Base-by-base conservation (phyloP, 64 coral and sea anemone species). In the Pachyseris speciosa region DNA sequence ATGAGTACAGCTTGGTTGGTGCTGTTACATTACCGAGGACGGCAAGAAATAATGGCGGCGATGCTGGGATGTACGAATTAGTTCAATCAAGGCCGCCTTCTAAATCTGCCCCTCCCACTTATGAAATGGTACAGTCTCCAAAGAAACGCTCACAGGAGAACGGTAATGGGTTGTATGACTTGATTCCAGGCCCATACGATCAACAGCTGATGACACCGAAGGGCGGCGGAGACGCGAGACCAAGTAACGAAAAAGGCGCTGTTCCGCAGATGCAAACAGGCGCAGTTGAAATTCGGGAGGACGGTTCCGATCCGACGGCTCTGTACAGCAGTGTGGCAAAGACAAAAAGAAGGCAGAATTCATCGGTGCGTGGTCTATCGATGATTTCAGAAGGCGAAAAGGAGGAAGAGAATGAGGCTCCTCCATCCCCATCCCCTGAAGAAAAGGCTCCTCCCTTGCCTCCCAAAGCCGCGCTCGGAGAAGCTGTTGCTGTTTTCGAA, bases 61-160 rank as follows among this genome's bases (percentile, higher is more conserved):
- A n/a, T 40, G 77, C 19, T 81, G 77, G 2, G 39, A 61, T 37
- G 32, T 81, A 81, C 29, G 77, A 60, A 33, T 13, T 81, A 58
- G 77, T 81, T 40, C 52, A 53, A 25, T 60, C 77, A 15, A 81
- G 77, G 49, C 77, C 77, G 20, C 33, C 77, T 2, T 81, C 77
- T 1, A 81, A 81, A 26, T 81, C 77, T 20, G 77, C 77, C 6
- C 77, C 77, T 41, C 77, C 77, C 48, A 81, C 77, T 12, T 81
- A 81, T 40, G 77, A 81, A 81, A 81, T 81, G 77, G 77, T 61
- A 4, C 51, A 81, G 5, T 34, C 51, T 61, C 17, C 33, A 57
- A 60, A 38, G 29, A 10, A 38, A 40, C 12, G 4, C 9, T 11
- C 33, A 20, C 33, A 12, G 19, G 33, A 61, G 33, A 37, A 61